phyloP scores from a whole-genome alignment of 2,888 invertebrate species.

The Thera obeliscata region DNA sequence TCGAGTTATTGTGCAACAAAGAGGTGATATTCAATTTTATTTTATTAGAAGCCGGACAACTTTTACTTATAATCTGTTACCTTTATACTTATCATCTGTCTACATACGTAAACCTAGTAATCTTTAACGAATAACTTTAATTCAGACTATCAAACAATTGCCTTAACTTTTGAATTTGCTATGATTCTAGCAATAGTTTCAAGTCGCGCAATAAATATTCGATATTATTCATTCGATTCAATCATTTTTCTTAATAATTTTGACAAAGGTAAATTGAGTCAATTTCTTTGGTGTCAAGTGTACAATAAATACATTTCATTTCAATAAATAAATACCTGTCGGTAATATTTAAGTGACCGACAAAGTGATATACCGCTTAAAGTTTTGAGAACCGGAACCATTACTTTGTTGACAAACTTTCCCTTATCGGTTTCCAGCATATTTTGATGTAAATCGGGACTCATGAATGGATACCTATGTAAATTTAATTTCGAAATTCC shows the following conservation, averaged over 20 bases:
- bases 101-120: background rate
- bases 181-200: too few relatives aligned
- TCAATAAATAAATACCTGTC: conserved; percentile 14
- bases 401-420: conserved; percentile 10
- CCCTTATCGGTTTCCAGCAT: conserved; percentile 15
- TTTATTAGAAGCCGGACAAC: too few relatives aligned
- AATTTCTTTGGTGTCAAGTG: too few relatives aligned
- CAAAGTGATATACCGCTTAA: conserved; percentile 22
- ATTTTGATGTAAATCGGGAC: conserved; percentile 21
- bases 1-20: background rate
- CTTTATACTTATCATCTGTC: too few relatives aligned
- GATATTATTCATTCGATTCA: too few relatives aligned
- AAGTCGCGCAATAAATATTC: too few relatives aligned
- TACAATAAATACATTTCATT: background rate
- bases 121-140: background rate
- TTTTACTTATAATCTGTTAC: too few relatives aligned
- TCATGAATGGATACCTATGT: conserved; percentile 6
- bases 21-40: background rate
- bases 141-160: too few relatives aligned
- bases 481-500: background rate
- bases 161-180: too few relatives aligned
- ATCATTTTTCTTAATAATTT: too few relatives aligned
- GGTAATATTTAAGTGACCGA: conserved; percentile 5
- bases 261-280: too few relatives aligned
- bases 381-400: conserved; percentile 13